Conservation (phyloP, 2,113 vertebrate genomes). For the Tapirus terrestris region DNA sequence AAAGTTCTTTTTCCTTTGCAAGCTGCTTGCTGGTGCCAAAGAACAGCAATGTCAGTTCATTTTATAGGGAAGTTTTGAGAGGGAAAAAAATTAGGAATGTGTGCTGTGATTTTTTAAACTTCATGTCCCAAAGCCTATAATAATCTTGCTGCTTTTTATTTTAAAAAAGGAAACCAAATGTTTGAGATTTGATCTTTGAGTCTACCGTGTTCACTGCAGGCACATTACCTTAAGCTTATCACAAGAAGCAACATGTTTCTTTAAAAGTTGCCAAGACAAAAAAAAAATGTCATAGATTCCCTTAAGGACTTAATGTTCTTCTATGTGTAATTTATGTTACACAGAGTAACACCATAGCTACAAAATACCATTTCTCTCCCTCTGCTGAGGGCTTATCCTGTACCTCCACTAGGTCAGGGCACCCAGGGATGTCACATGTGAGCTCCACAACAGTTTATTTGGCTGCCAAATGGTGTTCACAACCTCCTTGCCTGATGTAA, state of each 20-base stretch:
- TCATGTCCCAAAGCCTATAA: constrained; percentile 44
- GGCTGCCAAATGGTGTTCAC: neutral
- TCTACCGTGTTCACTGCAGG: neutral
- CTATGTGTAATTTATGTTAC: neutral
- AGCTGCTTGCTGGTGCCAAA: constrained; percentile 53
- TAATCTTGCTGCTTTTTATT: constrained; percentile 44
- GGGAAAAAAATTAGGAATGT: constrained; percentile 12
- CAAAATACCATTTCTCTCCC: neutral
- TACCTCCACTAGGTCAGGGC: neutral
- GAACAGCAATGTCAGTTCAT: constrained; percentile 59
- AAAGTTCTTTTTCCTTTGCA: constrained; percentile 58
- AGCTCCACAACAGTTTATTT: neutral
- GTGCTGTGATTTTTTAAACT: constrained; percentile 50
- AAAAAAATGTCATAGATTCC: neutral
- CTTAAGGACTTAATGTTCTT: neutral
- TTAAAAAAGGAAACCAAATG: constrained; percentile 55
- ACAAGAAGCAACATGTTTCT: constrained; percentile 58
- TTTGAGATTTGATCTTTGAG: constrained; percentile 49
- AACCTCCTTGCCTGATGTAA: constrained; percentile 15
- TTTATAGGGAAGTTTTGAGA: constrained; percentile 52
- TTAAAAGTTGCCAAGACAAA: constrained; percentile 1
- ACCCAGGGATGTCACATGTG: neutral
- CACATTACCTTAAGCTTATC: constrained; percentile 47
- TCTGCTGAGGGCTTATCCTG: neutral
- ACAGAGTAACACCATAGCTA: neutral